Conservation (phyloP, 1,140 invertebrate species). For the Hermetia illucens region DNA sequence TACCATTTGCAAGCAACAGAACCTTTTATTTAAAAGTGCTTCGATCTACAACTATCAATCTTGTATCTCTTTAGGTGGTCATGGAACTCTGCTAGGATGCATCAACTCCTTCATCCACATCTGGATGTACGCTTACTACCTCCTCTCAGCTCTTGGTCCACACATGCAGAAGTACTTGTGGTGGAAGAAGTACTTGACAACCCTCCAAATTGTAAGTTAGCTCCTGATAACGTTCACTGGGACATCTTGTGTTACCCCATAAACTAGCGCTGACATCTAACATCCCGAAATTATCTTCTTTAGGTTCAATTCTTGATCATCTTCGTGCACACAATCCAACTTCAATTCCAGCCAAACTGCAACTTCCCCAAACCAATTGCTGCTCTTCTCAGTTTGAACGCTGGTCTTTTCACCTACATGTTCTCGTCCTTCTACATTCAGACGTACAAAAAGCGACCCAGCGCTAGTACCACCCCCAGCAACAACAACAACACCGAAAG, state of each 20-base stretch:
- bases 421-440: conserved; percentile 72
- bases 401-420: conserved; percentile 66
- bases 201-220: conserved; percentile 60
- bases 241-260: no score
- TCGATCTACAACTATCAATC: neutral
- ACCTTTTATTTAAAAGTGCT: no score
- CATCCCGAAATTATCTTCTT: conserved; percentile 1
- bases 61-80: conserved; percentile 46
- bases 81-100: conserved; percentile 64
- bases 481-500: no score
- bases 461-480: no score
- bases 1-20: no score
- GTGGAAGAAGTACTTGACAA: conserved; percentile 87
- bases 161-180: conserved; percentile 72
- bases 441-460: conserved; percentile 53
- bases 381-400: conserved; percentile 54
- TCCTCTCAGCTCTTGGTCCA: conserved; percentile 66
- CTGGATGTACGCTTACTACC: conserved; percentile 76
- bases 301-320: conserved; percentile 70
- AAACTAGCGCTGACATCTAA: no score
- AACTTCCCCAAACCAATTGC: conserved; percentile 51
- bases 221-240: no score
- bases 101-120: conserved; percentile 69
- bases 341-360: conserved; percentile 43
- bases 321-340: conserved; percentile 48